phyloP scores from a whole-genome alignment of 2,797 vertebrate genomes.

The Fratercula arctica region DNA sequence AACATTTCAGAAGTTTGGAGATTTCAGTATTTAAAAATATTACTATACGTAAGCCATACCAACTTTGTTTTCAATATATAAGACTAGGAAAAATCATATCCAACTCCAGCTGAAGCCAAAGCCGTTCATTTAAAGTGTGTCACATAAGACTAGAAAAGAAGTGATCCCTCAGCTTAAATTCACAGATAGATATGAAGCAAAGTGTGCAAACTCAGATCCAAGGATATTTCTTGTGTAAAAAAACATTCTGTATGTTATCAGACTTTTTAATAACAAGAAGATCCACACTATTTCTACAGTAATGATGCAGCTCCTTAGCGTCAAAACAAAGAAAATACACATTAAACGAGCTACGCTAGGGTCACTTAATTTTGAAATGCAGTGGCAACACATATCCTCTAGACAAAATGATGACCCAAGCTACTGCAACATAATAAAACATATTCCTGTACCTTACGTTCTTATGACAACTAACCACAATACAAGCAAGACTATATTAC shows the following conservation, averaged over 20 bases:
- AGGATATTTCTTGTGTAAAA: neutral
- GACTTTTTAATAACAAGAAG: neutral
- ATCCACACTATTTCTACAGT: neutral
- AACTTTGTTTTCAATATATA: neutral
- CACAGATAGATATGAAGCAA: neutral
- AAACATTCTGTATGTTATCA: neutral
- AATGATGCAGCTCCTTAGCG: neutral
- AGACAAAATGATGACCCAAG: neutral
- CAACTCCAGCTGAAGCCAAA: neutral
- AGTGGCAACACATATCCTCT: neutral
- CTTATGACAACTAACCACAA: neutral
- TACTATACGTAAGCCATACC: neutral
- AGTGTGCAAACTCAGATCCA: neutral
- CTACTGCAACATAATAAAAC: neutral
- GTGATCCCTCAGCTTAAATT: neutral
- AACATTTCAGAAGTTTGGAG: neutral
- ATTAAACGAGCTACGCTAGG: neutral
- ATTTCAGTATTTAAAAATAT: conserved; percentile 11
- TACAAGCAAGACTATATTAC: rapidly evolving
- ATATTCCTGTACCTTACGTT: neutral
- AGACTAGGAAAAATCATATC: neutral
- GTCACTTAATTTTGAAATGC: neutral
- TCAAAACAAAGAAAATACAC: neutral
- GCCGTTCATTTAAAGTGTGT: neutral
- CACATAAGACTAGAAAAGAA: neutral